Conservation (phyloP, 2,888 invertebrate genomes). For the Ectemnius cavifrons region DNA sequence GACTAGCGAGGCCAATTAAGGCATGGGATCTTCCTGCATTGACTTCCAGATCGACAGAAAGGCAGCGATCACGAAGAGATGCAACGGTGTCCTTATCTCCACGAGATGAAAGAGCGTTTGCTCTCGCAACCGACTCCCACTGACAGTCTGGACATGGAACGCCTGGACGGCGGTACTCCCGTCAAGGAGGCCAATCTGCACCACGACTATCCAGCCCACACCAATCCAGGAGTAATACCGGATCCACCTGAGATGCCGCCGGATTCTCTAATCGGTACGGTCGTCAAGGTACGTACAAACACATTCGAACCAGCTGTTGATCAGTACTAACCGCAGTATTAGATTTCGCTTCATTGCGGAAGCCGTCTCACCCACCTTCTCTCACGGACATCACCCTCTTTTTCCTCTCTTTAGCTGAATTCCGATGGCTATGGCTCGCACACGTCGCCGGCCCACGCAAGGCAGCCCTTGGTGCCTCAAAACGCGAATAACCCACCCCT, state of each 20-base stretch:
- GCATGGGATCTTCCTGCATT: neutral
- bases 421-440: constrained; percentile 92
- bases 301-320: too few species aligned
- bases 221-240: constrained; percentile 77
- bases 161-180: constrained; percentile 79
- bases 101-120: constrained; percentile 95
- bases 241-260: constrained; percentile 78
- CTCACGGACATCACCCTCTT: neutral
- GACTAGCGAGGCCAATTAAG: neutral
- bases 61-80: constrained; percentile 80
- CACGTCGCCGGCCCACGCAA: constrained; percentile 87
- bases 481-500: constrained; percentile 79
- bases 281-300: constrained; percentile 87
- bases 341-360: too few species aligned
- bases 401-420: constrained; percentile 83
- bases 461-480: constrained; percentile 88
- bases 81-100: constrained; percentile 94
- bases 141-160: constrained; percentile 83
- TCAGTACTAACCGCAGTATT: too few species aligned
- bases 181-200: constrained; percentile 78
- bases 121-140: constrained; percentile 84
- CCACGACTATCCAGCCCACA: constrained; percentile 77
- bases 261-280: constrained; percentile 89
- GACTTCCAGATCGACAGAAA: constrained; percentile 68
- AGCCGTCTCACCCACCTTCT: neutral